These are phyloP conservation scores for Amblyopsis rosae DNA, from an alignment of 2,113 vertebrate genomes.

Conservation along the genomic window DNA sequence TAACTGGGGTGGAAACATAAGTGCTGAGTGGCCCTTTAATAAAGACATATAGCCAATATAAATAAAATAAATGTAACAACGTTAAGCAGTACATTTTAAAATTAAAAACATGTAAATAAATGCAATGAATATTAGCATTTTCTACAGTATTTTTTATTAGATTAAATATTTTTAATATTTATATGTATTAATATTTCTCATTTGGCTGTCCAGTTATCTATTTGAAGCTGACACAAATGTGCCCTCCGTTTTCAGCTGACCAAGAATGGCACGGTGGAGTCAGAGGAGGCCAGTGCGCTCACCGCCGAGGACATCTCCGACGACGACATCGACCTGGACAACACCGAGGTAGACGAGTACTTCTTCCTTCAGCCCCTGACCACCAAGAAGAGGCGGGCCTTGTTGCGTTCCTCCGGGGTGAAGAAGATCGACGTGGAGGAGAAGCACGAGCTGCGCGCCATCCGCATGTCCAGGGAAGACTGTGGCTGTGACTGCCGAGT, in stretches of 20 bases:
- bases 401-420: conserved; percentile 92
- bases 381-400: conserved; percentile 91
- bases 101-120: background rate
- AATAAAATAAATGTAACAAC: too few relatives aligned
- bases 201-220: conserved; percentile 2
- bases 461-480: conserved; percentile 94
- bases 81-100: too few relatives aligned
- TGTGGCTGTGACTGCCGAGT: conserved; percentile 96
- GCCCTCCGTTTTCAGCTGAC: conserved; percentile 82
- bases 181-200: background rate
- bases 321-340: conserved; percentile 96
- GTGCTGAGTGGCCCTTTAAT: too few relatives aligned
- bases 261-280: conserved; percentile 94
- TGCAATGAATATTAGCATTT: background rate
- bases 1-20: too few relatives aligned
- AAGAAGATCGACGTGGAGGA: conserved; percentile 98
- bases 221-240: conserved; percentile 9
- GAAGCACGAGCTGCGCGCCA: conserved; percentile 93
- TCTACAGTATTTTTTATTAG: too few relatives aligned
- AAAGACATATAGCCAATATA: too few relatives aligned
- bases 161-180: too few relatives aligned
- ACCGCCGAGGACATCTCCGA: conserved; percentile 97
- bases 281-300: conserved; percentile 90
- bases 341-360: conserved; percentile 98
- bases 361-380: conserved; percentile 97